Percentiles rank a stretch among this genome's conserved stretches.
phyloP scores from a whole-genome alignment of 2,797 vertebrate genomes.

The Buceros bicornis region DNA sequence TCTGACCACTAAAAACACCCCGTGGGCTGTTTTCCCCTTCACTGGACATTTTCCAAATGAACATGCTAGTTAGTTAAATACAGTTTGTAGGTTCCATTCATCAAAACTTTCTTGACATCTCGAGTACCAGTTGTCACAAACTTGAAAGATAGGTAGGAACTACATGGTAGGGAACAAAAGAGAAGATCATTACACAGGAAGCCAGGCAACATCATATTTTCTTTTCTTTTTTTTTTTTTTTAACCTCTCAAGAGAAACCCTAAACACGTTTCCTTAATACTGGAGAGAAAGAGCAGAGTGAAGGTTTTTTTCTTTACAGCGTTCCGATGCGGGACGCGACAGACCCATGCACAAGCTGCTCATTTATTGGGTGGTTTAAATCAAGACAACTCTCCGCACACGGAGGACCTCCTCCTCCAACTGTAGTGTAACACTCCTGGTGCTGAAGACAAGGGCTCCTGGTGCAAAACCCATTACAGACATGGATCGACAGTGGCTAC shows the following conservation, averaged over 20 bases:
- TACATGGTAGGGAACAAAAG: conserved; percentile 78
- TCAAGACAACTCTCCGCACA: background rate
- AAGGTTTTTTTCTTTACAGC: background rate
- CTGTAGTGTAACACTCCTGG: background rate
- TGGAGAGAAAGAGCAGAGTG: background rate
- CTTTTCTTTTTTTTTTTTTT: background rate
- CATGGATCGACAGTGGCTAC: background rate
- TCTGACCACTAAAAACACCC: conserved; percentile 30
- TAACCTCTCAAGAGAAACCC: conserved; percentile 18
- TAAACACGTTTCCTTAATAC: background rate
- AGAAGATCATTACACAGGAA: conserved; percentile 73
- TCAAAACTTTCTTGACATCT: conserved; percentile 72
- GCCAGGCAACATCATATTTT: conserved; percentile 32
- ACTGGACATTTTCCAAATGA: conserved; percentile 54
- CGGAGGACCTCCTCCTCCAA: background rate
- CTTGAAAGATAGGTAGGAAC: conserved; percentile 70
- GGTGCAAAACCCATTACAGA: background rate
- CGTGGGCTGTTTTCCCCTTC: conserved; percentile 25
- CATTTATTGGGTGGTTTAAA: background rate
- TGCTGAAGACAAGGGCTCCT: conserved; percentile 1
- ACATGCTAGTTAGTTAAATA: conserved; percentile 78
- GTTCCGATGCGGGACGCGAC: accelerated
- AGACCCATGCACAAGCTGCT: background rate
- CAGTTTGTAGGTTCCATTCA: conserved; percentile 72
- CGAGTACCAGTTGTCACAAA: conserved; percentile 73